Conservation (phyloP, 2,888 invertebrate species). For the Phymatocera aterrima region DNA sequence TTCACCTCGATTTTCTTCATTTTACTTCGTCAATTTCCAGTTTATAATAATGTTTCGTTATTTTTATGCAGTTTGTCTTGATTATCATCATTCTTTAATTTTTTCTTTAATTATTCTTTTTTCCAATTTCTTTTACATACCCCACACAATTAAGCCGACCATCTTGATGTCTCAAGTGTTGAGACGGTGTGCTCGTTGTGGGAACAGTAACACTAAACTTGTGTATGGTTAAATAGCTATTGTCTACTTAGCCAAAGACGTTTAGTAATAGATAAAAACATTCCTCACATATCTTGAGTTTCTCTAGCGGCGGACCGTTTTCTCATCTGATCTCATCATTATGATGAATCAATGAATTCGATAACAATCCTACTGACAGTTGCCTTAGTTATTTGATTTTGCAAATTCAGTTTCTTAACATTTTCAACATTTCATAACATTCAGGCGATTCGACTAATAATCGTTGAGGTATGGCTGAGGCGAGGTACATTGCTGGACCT, state of each 20-base stretch:
- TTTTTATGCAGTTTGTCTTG: neutral
- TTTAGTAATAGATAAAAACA: constrained; percentile 59
- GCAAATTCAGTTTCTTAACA: no score
- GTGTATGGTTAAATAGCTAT: constrained; percentile 49
- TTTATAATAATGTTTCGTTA: constrained; percentile 20
- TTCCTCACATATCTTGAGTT: no score
- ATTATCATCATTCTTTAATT: constrained; percentile 14
- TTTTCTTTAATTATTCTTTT: constrained; percentile 35
- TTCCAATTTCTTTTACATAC: constrained; percentile 52
- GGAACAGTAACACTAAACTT: constrained; percentile 68
- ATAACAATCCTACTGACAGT: no score
- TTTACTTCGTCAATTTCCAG: neutral
- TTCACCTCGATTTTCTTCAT: no score
- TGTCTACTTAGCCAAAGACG: constrained; percentile 50
- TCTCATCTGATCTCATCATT: no score
- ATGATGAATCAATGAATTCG: no score
- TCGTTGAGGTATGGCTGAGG: no score
- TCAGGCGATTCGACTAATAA: no score
- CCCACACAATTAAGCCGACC: constrained; percentile 74
- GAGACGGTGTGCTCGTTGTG: constrained; percentile 73
- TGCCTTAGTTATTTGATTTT: no score
- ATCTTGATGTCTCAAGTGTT: constrained; percentile 63
- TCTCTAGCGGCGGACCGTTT: no score
- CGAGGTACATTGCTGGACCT: no score
- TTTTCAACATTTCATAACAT: no score